Evolutionary conservation across 1,140 invertebrate species (phyloP), one percentile per base, ranked within the genome.

Genomic region (Ectropis grisescens): DNA sequence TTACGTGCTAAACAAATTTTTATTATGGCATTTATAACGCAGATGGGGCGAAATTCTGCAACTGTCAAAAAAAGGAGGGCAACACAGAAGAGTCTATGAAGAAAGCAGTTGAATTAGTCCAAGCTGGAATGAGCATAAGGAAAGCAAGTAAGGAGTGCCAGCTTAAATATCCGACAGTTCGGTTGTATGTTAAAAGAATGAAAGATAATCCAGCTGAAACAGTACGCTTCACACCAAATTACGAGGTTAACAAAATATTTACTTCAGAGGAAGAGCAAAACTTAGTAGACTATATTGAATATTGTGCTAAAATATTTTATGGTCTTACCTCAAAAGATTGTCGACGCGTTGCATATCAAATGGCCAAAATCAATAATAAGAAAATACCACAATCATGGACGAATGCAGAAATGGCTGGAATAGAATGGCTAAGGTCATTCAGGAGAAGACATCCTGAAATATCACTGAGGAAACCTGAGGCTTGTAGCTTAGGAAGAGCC

Each of bases 361-460:
- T 19, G 16, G 16, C 16, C 8, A 19, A 4, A 3, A 19, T 19
- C 16, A 19, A 47, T 33, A 40, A 48, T 29, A 41, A 42, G 33
- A 48, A 46, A 40, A 28, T 39, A 39, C 30, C 37, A 10, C 10
- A 12, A 14, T 42, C 39, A n/a, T 49, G 47, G 43, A 22, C 14
- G 14, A 24, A 43, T 14, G 14, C 42, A 31, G 29, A 43, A 28
- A 51, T 31, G 29, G 39, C 39, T n/a, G 48, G 39, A 43, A 33
- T 40, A 24, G 29, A 36, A 13, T 43, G 37, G 37, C 33, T 49
- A 13, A n/a, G 13, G 13, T 25, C 19, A 8, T 51, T 46, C 37
- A 40, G 41, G 33, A 25, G 46, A 16, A 30, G 39, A 9, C 36
- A 51, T 41, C 29, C 38, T 3, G 30, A 15, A 36, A 24, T 42